Conservation (phyloP, 2,797 vertebrate genomes). For the Sitta carolinensis region DNA sequence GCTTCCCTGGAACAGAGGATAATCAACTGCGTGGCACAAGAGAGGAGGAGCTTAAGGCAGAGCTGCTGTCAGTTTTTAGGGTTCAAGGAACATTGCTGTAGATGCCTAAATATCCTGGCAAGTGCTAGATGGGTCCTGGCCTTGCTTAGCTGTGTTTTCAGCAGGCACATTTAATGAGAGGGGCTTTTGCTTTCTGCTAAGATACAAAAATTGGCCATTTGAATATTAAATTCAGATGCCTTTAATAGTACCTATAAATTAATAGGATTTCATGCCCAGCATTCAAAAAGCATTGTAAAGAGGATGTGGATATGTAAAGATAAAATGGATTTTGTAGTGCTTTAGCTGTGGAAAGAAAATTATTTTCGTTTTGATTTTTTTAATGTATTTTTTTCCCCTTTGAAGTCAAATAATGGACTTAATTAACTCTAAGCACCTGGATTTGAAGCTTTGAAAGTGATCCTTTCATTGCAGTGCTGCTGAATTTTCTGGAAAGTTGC, state of each 20-base stretch:
- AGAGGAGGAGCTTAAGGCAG: neutral
- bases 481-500: conserved; percentile 33
- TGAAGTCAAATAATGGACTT: conserved; percentile 62
- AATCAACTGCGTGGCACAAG: neutral
- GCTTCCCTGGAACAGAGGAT: neutral
- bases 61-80: neutral
- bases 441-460: conserved; percentile 31
- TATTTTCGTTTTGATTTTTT: conserved; percentile 43
- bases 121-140: neutral
- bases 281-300: conserved; percentile 47
- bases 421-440: conserved; percentile 62
- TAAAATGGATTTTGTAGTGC: conserved; percentile 51
- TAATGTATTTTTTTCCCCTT: conserved; percentile 27
- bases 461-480: conserved; percentile 3
- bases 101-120: neutral
- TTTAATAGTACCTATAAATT: conserved; percentile 60
- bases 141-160: neutral
- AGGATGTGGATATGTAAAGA: conserved; percentile 47
- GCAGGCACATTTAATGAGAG: neutral
- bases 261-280: conserved; percentile 55
- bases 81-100: neutral
- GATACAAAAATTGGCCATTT: neutral
- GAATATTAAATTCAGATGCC: conserved; percentile 42
- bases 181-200: neutral
- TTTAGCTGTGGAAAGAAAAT: conserved; percentile 46